phyloP scores from a whole-genome alignment of 2,113 vertebrate genomes.

The Pogonocichla stellata region DNA sequence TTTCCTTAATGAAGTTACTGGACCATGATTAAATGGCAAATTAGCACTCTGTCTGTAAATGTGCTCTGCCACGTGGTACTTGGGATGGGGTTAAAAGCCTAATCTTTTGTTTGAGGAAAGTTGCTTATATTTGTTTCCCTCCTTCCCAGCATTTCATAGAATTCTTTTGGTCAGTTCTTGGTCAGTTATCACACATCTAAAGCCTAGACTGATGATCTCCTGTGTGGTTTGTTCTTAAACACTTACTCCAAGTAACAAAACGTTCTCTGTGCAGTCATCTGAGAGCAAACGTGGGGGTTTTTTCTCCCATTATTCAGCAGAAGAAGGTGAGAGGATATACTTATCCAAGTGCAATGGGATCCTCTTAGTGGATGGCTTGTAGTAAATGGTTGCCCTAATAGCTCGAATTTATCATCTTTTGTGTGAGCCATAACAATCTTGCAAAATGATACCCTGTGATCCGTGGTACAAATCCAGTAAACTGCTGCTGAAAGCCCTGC shows the following conservation, averaged over 20 bases:
- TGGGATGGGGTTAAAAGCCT: not conserved
- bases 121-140: not conserved
- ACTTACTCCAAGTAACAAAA: not conserved
- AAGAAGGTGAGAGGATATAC: not conserved
- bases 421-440: not conserved
- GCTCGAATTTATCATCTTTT: not conserved
- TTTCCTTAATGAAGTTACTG: not conserved
- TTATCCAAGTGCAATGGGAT: not conserved
- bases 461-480: not conserved
- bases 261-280: not conserved
- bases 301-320: not conserved
- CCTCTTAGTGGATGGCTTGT: not conserved
- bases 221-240: not conserved
- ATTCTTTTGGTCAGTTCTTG: not conserved
- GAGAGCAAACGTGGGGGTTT: rapidly evolving
- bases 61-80: not conserved
- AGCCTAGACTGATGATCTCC: not conserved
- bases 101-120: not conserved
- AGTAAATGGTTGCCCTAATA: not conserved
- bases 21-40: not conserved
- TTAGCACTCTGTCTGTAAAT: not conserved
- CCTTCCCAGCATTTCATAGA: not conserved
- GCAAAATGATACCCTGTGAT: not conserved
- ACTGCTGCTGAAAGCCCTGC: not conserved
- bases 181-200: not conserved